Base-by-base conservation (phyloP, 2,113 vertebrate species). In the Strigops habroptila region DNA sequence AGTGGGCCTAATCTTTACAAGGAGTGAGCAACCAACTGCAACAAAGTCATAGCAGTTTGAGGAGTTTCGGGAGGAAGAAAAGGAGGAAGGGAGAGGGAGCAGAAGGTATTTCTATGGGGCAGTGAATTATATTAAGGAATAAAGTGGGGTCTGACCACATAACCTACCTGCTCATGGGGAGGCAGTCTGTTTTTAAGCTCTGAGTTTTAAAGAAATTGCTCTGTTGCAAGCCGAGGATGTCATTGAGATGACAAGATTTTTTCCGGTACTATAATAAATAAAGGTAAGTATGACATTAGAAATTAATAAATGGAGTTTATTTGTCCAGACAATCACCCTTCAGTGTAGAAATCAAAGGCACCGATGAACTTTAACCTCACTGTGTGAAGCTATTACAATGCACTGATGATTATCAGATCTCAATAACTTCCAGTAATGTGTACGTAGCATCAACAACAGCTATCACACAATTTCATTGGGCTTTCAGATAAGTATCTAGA, bases 401-500 rank as follows among this genome's bases (percentile, higher is more conserved):
- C 46, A 55, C 46, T 78, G 80, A 82, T 95, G 83, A 33, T 55
- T 59, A 88, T 94, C 92, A 77, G 86, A 33, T 77, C 92, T 94
- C 90, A 81, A 7, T 95, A 88, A 70, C 83, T 83, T 46, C 68
- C 80, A 89, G 55, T 35, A 48, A 84, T 8, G 65, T 60, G 69
- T 89, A 86, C 93, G 86, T 64, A 93, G 62, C 88, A 91, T 60
- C 83, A 79, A 15, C 83, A 96, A 68, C 79, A 84, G 73, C 69
- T 95, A 89, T 95, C 96, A 76, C 73, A 89, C 43, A 51, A n/a
- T 86, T 95, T 89, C 69, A 55, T 24, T 92, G 83, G 90, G 60
- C 82, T 94, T 94, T 91, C 92, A 86, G 92, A 94, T 95, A 90
- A 90, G 88, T n/a, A 90, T 94, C 94, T 81, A 14, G 90, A 91